Percentiles rank a stretch among this genome's conserved stretches.
phyloP scores from a whole-genome alignment of 1,140 invertebrate genomes.

The Micrasema longulum region DNA sequence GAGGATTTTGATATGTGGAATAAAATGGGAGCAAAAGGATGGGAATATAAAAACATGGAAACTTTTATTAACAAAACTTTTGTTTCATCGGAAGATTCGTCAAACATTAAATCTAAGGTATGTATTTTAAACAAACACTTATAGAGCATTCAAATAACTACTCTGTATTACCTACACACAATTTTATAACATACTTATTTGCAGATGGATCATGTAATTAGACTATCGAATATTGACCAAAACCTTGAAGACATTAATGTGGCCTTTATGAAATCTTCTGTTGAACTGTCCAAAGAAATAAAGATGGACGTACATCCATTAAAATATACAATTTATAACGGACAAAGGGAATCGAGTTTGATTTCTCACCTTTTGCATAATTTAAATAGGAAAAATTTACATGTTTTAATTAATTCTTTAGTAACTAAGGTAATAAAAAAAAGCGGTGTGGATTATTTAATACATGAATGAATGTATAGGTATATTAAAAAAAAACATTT shows the following conservation, averaged over 20 bases:
- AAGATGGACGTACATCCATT: conserved; percentile 55
- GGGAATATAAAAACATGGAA: conserved; percentile 62
- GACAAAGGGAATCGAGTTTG: conserved; percentile 75
- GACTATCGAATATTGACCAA: conserved; percentile 40
- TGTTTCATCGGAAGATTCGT: conserved; percentile 8
- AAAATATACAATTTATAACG: conserved; percentile 67
- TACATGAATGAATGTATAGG: too few species aligned
- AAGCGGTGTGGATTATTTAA: too few species aligned
- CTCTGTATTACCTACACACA: too few species aligned
- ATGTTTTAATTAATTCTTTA: conserved; percentile 76
- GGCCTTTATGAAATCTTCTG: conserved; percentile 63
- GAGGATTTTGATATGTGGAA: conserved; percentile 73
- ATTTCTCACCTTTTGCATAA: conserved; percentile 77
- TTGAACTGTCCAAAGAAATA: conserved; percentile 56
- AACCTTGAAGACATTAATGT: conserved; percentile 60
- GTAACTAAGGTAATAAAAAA: conserved; percentile 60
- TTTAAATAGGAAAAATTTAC: conserved; percentile 75
- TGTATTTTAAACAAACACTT: neutral
- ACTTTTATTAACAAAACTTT: conserved; percentile 37
- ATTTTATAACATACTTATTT: too few species aligned
- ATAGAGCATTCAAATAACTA: too few species aligned
- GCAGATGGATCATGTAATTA: conserved; percentile 27
- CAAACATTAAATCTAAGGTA: neutral
- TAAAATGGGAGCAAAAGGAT: conserved; percentile 65
- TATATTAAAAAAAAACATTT: too few species aligned